Evolutionary conservation across 2,113 vertebrate species (phyloP).

Genomic region (Notarius lentiginosus): DNA sequence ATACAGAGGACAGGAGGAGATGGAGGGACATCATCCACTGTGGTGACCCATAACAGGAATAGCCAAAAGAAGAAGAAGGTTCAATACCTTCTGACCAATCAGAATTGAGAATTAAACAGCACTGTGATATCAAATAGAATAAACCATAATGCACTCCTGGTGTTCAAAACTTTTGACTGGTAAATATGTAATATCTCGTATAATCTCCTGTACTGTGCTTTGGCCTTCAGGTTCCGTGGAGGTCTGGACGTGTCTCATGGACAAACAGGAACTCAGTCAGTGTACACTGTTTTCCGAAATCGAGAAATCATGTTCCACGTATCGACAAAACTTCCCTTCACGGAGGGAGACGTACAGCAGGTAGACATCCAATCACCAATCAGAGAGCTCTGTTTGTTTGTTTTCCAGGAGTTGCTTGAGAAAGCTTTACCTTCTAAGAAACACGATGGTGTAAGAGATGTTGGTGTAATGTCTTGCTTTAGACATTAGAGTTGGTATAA

Average conservation of each 20-base stretch:
- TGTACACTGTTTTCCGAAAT: slow-evolving; percentile 89
- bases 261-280: slow-evolving; percentile 88
- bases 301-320: slow-evolving; percentile 98
- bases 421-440: not conserved
- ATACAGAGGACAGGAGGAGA: too few species aligned
- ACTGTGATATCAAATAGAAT: not conserved
- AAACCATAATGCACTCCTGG: not conserved
- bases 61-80: too few species aligned
- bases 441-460: not conserved
- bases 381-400: not conserved
- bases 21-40: too few species aligned
- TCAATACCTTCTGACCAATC: not conserved
- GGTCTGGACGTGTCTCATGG: slow-evolving; percentile 94
- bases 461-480: not conserved
- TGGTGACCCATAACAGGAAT: too few species aligned
- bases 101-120: not conserved
- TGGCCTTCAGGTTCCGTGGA: slow-evolving; percentile 82
- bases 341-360: slow-evolving; percentile 92
- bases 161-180: not conserved
- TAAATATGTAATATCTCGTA: not conserved
- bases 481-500: not conserved
- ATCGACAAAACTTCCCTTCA: slow-evolving; percentile 94
- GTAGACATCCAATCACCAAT: slow-evolving; percentile 60
- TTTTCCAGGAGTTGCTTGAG: not conserved
- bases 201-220: not conserved